Evolutionary conservation across 2,888 invertebrate genomes (phyloP), one percentile per base, ranked within the genome.

Genomic region (Lysandra coridon): DNA sequence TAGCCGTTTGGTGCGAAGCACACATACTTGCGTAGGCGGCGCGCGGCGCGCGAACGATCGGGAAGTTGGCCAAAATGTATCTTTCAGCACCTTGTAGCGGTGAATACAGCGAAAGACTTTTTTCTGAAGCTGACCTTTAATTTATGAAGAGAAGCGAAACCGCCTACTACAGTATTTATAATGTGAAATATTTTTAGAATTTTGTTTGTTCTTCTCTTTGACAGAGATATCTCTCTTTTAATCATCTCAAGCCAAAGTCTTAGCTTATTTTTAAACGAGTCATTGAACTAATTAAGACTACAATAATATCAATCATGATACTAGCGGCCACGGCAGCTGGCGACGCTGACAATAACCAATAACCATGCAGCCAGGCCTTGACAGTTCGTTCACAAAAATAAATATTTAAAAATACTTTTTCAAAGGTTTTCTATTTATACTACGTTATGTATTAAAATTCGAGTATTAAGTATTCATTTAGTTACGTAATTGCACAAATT

Each of bases 221-320:
- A 69, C 30, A 33, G 33, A 69, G 33, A 33, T 33, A 33, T n/a
- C 14, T 30, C 23, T 64, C 23, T 30, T 64, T 23, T 69, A 64
- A 64, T 30, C 14, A 53, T 53, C 14, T 53, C 30, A 14, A 69
- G 14, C 5, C 69, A 69, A 64, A n/a, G 64, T 12, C 64, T 64
- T 69, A 37, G 69, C 37, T 33, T 69, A 37, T 69, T 37, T 33
- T 69, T 69, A 5, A 69, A 33, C 69, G 14, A 69, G 69, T 69
- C 69, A 33, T 33, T 69, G 69, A 69, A 69, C 69, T 69, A 69
- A 69, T 69, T 69, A 64, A 69, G 69, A 69, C 33, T 14, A 37
- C 69, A 69, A 33, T 69, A 69, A 33, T 69, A 69, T 37, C 69
- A 69, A 69, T 69, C 69, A 69, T 33, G 69, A 69, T 69, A 33